A percentile compares a stretch with the other conserved stretches of the same genome.
Conservation (phyloP, 2,888 invertebrate species). For the Griposia aprilina region DNA sequence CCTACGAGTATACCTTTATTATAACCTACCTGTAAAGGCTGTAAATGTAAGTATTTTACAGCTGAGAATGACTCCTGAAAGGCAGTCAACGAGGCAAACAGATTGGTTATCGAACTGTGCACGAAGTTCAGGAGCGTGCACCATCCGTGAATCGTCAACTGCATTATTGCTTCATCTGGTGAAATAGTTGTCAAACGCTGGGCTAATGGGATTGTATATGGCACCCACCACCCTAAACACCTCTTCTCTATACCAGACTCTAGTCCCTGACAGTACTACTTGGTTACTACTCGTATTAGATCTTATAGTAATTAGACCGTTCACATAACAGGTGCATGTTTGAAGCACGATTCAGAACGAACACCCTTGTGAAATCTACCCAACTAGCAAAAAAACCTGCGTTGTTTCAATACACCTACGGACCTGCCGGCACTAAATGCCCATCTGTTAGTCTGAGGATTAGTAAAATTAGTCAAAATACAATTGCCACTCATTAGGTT, state of each 20-base stretch:
- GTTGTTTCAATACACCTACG: neutral
- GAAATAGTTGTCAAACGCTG: neutral
- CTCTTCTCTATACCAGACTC: neutral
- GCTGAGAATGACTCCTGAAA: neutral
- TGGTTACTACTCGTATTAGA: neutral
- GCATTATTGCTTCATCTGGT: neutral
- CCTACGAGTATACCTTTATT: neutral
- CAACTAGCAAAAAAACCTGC: neutral
- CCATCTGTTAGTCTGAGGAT: neutral
- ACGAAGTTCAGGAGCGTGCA: neutral
- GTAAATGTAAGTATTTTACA: neutral
- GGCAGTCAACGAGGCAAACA: neutral
- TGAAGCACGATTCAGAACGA: conserved; percentile 7
- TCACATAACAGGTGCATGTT: neutral
- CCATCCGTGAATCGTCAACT: too few species aligned
- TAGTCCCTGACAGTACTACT: neutral
- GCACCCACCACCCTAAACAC: too few species aligned
- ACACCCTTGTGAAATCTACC: neutral
- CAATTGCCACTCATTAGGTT: conserved; percentile 31
- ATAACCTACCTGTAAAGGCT: too few species aligned
- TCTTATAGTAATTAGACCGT: neutral
- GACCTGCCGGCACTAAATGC: neutral
- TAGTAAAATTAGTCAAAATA: conserved; percentile 32
- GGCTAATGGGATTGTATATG: neutral
- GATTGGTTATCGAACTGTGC: neutral